phyloP scores from a whole-genome alignment of 1,140 invertebrate species.

The Colletes gigas region DNA sequence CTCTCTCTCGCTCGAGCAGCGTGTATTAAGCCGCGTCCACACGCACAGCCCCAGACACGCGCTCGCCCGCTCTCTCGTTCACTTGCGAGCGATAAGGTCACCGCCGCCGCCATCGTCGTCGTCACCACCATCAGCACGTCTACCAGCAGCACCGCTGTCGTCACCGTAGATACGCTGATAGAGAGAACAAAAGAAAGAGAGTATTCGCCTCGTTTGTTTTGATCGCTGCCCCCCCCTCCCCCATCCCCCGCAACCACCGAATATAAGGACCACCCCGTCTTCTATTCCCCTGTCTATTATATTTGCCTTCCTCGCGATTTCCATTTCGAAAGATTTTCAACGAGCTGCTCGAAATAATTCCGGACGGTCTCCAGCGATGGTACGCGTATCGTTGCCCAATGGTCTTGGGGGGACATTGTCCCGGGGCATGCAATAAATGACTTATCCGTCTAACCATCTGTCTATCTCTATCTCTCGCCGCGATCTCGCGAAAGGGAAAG shows the following conservation, averaged over 20 bases:
- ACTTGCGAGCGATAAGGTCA: conserved; percentile 51
- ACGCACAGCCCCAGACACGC: conserved; percentile 27
- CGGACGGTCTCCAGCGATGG: too few relatives aligned
- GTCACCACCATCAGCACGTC: background rate
- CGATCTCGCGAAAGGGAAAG: conserved; percentile 33
- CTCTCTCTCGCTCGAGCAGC: background rate
- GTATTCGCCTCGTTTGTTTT: conserved; percentile 4
- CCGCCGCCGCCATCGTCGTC: conserved; percentile 23
- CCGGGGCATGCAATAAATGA: too few relatives aligned
- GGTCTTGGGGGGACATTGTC: too few relatives aligned
- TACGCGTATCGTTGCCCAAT: too few relatives aligned
- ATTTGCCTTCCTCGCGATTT: too few relatives aligned
- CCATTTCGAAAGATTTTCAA: too few relatives aligned
- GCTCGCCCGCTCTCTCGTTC: conserved; percentile 31
- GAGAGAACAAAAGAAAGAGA: conserved; percentile 5
- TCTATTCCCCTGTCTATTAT: too few relatives aligned
- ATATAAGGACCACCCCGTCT: too few relatives aligned
- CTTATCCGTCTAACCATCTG: background rate
- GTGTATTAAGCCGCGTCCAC: conserved; percentile 53
- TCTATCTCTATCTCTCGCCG: background rate
- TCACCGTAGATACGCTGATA: conserved; percentile 16
- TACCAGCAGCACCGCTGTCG: background rate
- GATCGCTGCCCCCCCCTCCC: too few relatives aligned
- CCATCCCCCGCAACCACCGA: too few relatives aligned
- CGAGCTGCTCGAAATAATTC: too few relatives aligned